Base-by-base conservation (phyloP, 2,888 invertebrate species). In the Nymphalis c-album region DNA sequence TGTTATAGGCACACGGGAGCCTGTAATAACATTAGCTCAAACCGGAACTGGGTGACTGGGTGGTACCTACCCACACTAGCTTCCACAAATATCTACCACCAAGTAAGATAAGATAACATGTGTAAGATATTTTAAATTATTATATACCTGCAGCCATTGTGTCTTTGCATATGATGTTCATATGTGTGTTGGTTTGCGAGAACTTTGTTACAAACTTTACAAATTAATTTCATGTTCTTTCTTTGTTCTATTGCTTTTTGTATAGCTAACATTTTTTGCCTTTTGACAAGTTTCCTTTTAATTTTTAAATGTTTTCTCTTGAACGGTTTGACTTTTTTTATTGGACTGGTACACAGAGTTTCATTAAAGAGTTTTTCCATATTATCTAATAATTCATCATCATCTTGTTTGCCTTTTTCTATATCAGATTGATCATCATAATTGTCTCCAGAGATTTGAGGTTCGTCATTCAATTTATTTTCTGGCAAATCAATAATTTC, bases 111-210 rank as follows among this genome's bases (percentile, higher is more conserved):
- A n/a, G n/a, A n/a, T n/a, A n/a, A n/a, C n/a, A n/a, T n/a, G n/a
- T n/a, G n/a, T n/a, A n/a, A 22, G 22, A 22, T 22, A 22, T 22
- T 22, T 22, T 2, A n/a, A 48, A 48, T n/a, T 18, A 48, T 2
- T 13, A 47, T 20, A 20, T 68, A 78, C 72, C 76, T 73, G 64
- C 80, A 88, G 4, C 82, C 82, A 1, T 76, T 85, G 59, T 91
- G 91, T 1, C 86, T 77, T 75, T 88, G 85, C 88, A 90, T 89
- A 50, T 91, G 91, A 53, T 83, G 78, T 18, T 81, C 75, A 26
- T 83, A 90, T 0, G 89, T 86, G 2, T 76, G 60, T 7, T 73
- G 77, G 53, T 86, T 89, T 0, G 87, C 83, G 45, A 90, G 74
- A 0, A 79, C 76, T 75, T 84, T 87, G 2, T 82, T 75, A 67